Evolutionary conservation across 1,140 invertebrate genomes (phyloP).

Genomic region (Psix sp.): DNA sequence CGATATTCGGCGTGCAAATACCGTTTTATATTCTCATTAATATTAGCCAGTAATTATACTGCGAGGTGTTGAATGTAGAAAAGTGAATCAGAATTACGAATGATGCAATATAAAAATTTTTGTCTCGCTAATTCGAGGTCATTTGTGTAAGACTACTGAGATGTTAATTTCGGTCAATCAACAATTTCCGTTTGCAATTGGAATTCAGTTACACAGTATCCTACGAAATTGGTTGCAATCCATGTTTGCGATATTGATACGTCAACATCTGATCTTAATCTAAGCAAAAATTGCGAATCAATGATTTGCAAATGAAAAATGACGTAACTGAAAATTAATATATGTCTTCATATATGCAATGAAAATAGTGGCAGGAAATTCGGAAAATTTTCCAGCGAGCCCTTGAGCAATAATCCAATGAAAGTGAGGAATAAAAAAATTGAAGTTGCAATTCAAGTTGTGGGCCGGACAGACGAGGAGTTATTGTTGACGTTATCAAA

Average conservation of each 20-base stretch:
- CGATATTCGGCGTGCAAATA: conserved; percentile 12
- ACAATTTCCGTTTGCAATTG: conserved; percentile 30
- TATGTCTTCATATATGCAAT: too few species aligned
- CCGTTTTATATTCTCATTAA: conserved; percentile 33
- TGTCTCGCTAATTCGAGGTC: not conserved
- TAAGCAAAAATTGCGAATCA: too few species aligned
- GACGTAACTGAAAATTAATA: too few species aligned
- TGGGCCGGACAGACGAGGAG: conserved; percentile 44
- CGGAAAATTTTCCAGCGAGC: too few species aligned
- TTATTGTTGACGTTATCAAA: conserved; percentile 71
- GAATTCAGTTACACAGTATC: too few species aligned
- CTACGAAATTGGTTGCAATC: conserved; percentile 14
- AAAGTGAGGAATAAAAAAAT: too few species aligned
- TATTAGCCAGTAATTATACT: conserved; percentile 33
- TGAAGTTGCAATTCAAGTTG: conserved; percentile 38
- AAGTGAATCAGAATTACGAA: conserved; percentile 11
- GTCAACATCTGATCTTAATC: too few species aligned
- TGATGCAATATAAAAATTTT: conserved; percentile 9
- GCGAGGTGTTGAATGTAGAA: conserved; percentile 4
- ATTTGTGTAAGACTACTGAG: conserved; percentile 27
- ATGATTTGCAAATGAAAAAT: too few species aligned
- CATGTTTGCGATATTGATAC: conserved; percentile 6
- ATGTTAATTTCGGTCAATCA: conserved; percentile 21
- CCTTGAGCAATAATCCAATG: too few species aligned
- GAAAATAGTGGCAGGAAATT: too few species aligned